Percentiles rank a stretch among this genome's conserved stretches.
Evolutionary conservation across 2,888 invertebrate species (phyloP).

Genomic region (Resseliella maxima): DNA sequence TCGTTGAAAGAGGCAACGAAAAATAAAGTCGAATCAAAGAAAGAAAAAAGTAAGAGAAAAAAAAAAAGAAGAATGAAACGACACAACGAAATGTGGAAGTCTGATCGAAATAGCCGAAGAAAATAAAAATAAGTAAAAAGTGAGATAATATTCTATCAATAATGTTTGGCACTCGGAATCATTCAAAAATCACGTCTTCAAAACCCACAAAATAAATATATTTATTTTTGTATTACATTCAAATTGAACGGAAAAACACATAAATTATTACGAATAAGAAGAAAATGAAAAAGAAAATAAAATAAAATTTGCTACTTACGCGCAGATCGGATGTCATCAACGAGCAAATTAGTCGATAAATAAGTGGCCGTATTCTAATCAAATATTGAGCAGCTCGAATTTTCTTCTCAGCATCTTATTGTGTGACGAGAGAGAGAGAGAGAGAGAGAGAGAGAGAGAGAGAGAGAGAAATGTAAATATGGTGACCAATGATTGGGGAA

Average conservation of each 20-base stretch:
- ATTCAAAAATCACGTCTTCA: slow-evolving; percentile 1
- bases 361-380: background rate
- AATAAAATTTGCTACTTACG: background rate
- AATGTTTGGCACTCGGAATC: too few relatives aligned
- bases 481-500: too few relatives aligned
- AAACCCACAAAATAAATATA: slow-evolving; percentile 10
- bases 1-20: background rate
- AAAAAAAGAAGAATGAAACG: background rate
- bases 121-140: too few relatives aligned
- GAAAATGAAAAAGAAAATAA: background rate
- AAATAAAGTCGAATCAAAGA: background rate
- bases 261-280: background rate
- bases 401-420: background rate
- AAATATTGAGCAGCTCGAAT: background rate
- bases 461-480: too few relatives aligned
- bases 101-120: too few relatives aligned
- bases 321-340: slow-evolving; percentile 6
- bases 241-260: background rate
- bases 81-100: too few relatives aligned
- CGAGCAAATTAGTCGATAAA: slow-evolving; percentile 34
- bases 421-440: background rate
- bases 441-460: too few relatives aligned
- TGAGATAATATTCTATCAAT: too few relatives aligned
- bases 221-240: background rate
- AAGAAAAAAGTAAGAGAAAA: background rate